These are phyloP conservation scores for Acromyrmex heyeri DNA, from an alignment of 1,140 invertebrate genomes.

Conservation along the genomic window DNA sequence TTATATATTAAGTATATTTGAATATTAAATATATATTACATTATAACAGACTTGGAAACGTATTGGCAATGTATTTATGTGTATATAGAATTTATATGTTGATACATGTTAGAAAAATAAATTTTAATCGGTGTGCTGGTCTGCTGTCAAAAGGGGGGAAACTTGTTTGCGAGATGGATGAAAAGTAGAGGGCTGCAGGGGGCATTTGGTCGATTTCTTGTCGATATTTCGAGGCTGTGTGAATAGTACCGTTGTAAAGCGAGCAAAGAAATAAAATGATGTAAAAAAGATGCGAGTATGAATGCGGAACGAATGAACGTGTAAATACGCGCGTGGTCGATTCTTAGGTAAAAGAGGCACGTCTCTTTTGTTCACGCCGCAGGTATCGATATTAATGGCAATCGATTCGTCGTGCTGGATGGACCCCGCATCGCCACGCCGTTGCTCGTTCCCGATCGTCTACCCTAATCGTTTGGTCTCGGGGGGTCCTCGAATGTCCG, in stretches of 20 bases:
- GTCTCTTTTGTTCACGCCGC: slow-evolving; percentile 73
- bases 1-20: too few species aligned
- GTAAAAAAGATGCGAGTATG: slow-evolving; percentile 61
- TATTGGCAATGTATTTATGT: too few species aligned
- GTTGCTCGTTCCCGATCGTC: slow-evolving; percentile 40
- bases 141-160: slow-evolving; percentile 18
- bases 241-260: background rate
- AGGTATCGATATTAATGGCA: slow-evolving; percentile 79
- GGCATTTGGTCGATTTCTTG: slow-evolving; percentile 34
- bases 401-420: slow-evolving; percentile 77
- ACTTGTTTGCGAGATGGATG: slow-evolving; percentile 44
- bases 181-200: slow-evolving; percentile 9
- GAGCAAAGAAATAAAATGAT: slow-evolving; percentile 38
- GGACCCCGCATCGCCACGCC: slow-evolving; percentile 7
- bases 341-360: slow-evolving; percentile 41
- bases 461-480: slow-evolving; percentile 57
- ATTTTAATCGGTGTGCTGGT: background rate
- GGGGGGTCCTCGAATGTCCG: slow-evolving; percentile 2
- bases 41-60: background rate
- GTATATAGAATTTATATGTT: too few species aligned
- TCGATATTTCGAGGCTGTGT: background rate
- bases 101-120: background rate
- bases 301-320: slow-evolving; percentile 79
- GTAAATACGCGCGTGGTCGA: slow-evolving; percentile 80
- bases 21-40: background rate